Percentiles rank a stretch among this genome's conserved stretches.
phyloP scores from a whole-genome alignment of 2,888 invertebrate species.

The Eupithecia subfuscata region DNA sequence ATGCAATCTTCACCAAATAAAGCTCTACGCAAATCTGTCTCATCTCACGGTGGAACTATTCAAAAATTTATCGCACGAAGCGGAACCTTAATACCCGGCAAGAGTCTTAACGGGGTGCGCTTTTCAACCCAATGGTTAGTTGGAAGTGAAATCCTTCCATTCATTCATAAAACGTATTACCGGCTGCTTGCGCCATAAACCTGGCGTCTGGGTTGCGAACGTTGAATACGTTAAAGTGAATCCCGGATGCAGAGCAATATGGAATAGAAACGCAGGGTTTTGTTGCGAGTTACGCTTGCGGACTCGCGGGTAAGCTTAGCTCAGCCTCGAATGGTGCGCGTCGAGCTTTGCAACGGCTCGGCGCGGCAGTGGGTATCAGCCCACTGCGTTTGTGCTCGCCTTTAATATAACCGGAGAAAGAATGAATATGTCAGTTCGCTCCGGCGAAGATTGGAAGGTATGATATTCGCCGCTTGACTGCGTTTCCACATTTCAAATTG shows the following conservation, averaged over 20 bases:
- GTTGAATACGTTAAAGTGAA: constrained; percentile 70
- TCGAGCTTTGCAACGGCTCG: constrained; percentile 57
- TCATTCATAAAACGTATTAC: constrained; percentile 81
- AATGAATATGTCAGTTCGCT: constrained; percentile 57
- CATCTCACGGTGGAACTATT: constrained; percentile 41
- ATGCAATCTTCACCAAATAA: constrained; percentile 50
- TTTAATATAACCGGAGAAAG: constrained; percentile 63
- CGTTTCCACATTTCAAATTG: constrained; percentile 32
- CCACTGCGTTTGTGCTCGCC: constrained; percentile 62
- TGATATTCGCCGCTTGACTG: constrained; percentile 36
- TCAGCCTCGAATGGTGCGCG: constrained; percentile 53
- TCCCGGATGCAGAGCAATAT: constrained; percentile 66
- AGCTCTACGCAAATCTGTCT: constrained; percentile 50
- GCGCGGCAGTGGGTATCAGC: constrained; percentile 46
- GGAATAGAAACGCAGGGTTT: constrained; percentile 73
- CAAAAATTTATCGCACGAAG: constrained; percentile 55
- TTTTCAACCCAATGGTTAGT: constrained; percentile 71
- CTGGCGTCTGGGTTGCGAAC: constrained; percentile 62
- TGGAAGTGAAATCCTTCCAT: constrained; percentile 75
- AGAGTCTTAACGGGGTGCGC: constrained; percentile 52
- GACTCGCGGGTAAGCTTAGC: constrained; percentile 66
- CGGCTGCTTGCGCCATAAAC: constrained; percentile 60
- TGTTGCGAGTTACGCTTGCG: constrained; percentile 68
- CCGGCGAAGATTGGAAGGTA: constrained; percentile 38
- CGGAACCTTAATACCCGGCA: constrained; percentile 37